A percentile compares a stretch with the other conserved stretches of the same genome.
Evolutionary conservation across 1,140 invertebrate species (phyloP).

Genomic region (Drosophila mojavensis): DNA sequence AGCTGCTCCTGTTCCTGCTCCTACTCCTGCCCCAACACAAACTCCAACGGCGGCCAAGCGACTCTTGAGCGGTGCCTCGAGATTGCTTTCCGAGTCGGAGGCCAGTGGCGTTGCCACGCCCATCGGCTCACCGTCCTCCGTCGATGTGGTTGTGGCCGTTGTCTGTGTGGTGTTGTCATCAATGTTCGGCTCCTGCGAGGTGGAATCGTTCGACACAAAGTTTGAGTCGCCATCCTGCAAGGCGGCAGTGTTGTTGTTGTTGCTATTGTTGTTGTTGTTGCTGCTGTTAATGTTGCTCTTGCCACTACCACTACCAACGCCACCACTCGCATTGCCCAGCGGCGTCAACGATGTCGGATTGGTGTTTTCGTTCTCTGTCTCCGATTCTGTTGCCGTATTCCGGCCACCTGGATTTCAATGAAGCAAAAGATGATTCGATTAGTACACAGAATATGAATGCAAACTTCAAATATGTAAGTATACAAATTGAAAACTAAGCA

Average conservation of each 20-base stretch:
- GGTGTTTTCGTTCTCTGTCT: slow-evolving; percentile 83
- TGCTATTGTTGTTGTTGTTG: slow-evolving; percentile 82
- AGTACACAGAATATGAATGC: too few relatives aligned
- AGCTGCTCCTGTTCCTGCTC: slow-evolving; percentile 15
- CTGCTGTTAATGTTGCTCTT: slow-evolving; percentile 79
- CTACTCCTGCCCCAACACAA: slow-evolving; percentile 16
- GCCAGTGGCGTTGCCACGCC: slow-evolving; percentile 61
- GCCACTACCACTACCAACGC: slow-evolving; percentile 68
- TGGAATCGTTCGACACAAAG: slow-evolving; percentile 81
- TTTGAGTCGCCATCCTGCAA: slow-evolving; percentile 79
- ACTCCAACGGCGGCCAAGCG: slow-evolving; percentile 35
- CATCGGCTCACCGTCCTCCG: slow-evolving; percentile 71
- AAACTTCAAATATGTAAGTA: too few relatives aligned
- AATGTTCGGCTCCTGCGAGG: slow-evolving; percentile 79
- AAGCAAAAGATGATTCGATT: neutral
- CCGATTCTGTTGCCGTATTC: slow-evolving; percentile 85
- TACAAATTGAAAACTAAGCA: too few relatives aligned
- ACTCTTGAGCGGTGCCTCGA: slow-evolving; percentile 85
- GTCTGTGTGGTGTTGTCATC: slow-evolving; percentile 83
- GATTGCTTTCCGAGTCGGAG: slow-evolving; percentile 85
- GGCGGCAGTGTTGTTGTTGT: slow-evolving; percentile 65
- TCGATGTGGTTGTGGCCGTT: slow-evolving; percentile 79
- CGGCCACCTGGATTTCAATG: slow-evolving; percentile 85
- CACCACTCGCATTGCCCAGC: slow-evolving; percentile 15
- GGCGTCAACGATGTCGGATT: slow-evolving; percentile 71